phyloP scores from a whole-genome alignment of 1,140 invertebrate genomes.

The Neodiprion virginianus region DNA sequence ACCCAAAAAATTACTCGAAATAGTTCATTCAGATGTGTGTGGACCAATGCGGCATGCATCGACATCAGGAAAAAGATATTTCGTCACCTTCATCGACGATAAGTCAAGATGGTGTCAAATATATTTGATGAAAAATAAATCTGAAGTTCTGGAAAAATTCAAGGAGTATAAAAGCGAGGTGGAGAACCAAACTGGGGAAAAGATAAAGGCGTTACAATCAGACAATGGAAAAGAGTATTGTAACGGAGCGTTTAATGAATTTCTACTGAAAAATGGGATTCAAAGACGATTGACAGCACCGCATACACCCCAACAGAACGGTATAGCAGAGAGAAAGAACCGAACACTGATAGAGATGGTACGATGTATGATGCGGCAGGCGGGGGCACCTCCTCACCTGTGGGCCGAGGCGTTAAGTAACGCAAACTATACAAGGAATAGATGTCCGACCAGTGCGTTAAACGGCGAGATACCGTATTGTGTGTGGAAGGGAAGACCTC shows the following conservation, averaged over 20 bases:
- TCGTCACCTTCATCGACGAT: too few relatives aligned
- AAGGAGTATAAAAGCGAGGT: slow-evolving; percentile 29
- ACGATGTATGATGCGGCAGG: slow-evolving; percentile 30
- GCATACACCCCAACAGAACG: slow-evolving; percentile 50
- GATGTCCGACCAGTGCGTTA: too few relatives aligned
- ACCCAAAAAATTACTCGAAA: too few relatives aligned
- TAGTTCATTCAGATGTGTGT: too few relatives aligned
- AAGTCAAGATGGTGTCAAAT: too few relatives aligned
- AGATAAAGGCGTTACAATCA: slow-evolving; percentile 30
- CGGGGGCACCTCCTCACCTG: slow-evolving; percentile 20
- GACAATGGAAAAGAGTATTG: slow-evolving; percentile 37
- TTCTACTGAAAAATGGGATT: slow-evolving; percentile 29
- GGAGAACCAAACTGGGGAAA: slow-evolving; percentile 29
- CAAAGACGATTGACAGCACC: slow-evolving; percentile 33
- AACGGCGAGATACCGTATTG: slow-evolving; percentile 33
- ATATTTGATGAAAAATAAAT: too few relatives aligned
- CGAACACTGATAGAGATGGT: slow-evolving; percentile 42
- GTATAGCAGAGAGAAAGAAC: slow-evolving; percentile 46
- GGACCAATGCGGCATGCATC: too few relatives aligned
- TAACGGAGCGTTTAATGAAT: slow-evolving; percentile 21
- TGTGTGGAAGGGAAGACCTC: slow-evolving; percentile 24
- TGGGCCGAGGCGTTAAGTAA: slow-evolving; percentile 50
- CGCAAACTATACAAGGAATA: slow-evolving; percentile 36
- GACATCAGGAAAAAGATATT: too few relatives aligned
- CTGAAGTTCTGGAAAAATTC: slow-evolving; percentile 2